Conservation (phyloP, 2,888 invertebrate species). For the Steromphala cineraria region DNA sequence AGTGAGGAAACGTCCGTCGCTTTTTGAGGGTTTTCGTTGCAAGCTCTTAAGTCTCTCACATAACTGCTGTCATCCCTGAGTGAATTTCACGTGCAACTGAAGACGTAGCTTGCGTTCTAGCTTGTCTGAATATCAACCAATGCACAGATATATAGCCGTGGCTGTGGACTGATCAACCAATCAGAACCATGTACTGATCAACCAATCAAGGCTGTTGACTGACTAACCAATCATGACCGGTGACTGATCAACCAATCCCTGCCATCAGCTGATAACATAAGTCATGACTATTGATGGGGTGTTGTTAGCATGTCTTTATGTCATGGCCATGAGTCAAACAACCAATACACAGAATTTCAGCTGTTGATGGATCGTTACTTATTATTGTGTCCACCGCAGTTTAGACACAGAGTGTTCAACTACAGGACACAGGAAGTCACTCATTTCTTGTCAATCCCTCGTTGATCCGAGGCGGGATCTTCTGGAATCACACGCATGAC, state of each 20-base stretch:
- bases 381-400: no score
- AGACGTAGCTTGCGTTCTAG: background rate
- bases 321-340: background rate
- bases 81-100: constrained; percentile 17
- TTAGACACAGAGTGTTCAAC: no score
- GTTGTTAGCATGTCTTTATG: background rate
- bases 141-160: background rate
- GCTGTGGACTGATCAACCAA: no score
- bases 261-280: background rate
- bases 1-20: no score
- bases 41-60: background rate
- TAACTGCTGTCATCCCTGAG: background rate
- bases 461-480: background rate
- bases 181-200: no score
- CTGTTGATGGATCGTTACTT: no score
- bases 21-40: background rate
- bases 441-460: constrained; percentile 26
- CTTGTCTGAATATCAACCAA: background rate
- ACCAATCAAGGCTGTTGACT: no score
- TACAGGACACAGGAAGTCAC: no score
- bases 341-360: background rate
- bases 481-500: constrained; percentile 1
- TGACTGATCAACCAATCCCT: background rate
- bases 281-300: background rate
- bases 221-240: background rate